Conservation (phyloP, 2,888 invertebrate species). For the Epistrophella euchroma region DNA sequence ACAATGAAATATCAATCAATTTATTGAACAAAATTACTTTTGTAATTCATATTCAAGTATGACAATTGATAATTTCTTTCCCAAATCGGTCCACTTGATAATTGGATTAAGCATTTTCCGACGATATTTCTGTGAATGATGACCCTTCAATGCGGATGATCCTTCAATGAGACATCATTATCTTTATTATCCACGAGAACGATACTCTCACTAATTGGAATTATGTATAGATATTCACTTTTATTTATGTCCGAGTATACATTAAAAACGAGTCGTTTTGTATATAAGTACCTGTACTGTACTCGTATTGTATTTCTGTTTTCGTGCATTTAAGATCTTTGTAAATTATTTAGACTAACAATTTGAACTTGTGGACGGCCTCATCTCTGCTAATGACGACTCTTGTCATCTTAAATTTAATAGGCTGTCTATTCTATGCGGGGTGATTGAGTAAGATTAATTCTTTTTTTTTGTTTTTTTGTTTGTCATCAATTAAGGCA, state of each 20-base stretch:
- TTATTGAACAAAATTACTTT: neutral
- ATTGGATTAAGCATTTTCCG: neutral
- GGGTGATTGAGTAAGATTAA: conserved; percentile 57
- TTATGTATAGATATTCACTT: conserved; percentile 58
- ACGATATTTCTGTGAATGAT: neutral
- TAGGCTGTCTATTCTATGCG: conserved; percentile 23
- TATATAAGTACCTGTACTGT: neutral
- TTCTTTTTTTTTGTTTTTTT: conserved; percentile 30
- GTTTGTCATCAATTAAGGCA: conserved; percentile 42
- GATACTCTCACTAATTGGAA: conserved; percentile 41
- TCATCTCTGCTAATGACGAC: conserved; percentile 47
- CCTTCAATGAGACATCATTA: conserved; percentile 19
- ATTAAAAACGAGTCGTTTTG: neutral
- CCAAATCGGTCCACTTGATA: neutral
- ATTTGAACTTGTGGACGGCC: conserved; percentile 40
- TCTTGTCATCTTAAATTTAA: conserved; percentile 12
- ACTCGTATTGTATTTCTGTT: conserved; percentile 22
- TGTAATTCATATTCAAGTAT: conserved; percentile 13
- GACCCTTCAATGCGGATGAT: neutral
- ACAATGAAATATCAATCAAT: conserved; percentile 10
- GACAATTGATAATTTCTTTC: conserved; percentile 23
- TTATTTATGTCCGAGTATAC: neutral
- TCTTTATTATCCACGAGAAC: neutral
- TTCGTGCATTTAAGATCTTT: conserved; percentile 11
- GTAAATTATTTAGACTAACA: conserved; percentile 53